Evolutionary conservation across 2,113 vertebrate species (phyloP).

Genomic region (Nansenia antarctica): DNA sequence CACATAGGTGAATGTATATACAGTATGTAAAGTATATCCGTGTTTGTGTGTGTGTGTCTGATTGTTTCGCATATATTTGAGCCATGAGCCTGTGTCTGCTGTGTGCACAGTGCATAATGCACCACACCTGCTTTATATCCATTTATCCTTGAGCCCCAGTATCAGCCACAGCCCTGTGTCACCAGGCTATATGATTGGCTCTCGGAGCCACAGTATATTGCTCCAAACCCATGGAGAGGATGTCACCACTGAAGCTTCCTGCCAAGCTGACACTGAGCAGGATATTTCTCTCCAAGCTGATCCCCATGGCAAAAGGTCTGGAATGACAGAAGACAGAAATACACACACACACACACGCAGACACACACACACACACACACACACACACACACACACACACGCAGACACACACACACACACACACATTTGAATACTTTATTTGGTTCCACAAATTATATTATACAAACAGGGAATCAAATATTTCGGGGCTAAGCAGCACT

Average conservation of each 20-base stretch:
- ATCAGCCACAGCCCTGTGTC: background rate
- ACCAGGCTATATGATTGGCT: background rate
- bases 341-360: background rate
- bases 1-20: too few species aligned
- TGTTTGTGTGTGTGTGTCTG: background rate
- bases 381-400: background rate
- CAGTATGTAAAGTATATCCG: too few species aligned
- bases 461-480: too few species aligned
- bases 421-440: too few species aligned
- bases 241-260: constrained; percentile 7
- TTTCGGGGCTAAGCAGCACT: too few species aligned
- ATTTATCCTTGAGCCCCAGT: background rate
- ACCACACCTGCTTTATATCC: background rate
- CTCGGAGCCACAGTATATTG: background rate
- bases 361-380: background rate
- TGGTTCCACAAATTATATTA: too few species aligned
- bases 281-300: constrained; percentile 7
- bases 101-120: background rate
- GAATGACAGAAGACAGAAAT: constrained; percentile 15
- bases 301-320: constrained; percentile 26
- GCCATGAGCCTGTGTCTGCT: background rate
- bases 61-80: background rate
- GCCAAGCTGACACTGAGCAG: constrained; percentile 30
- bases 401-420: background rate
- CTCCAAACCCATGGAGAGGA: constrained; percentile 10